Evolutionary conservation across 2,888 invertebrate species (phyloP).

Genomic region (Torymus auratus): DNA sequence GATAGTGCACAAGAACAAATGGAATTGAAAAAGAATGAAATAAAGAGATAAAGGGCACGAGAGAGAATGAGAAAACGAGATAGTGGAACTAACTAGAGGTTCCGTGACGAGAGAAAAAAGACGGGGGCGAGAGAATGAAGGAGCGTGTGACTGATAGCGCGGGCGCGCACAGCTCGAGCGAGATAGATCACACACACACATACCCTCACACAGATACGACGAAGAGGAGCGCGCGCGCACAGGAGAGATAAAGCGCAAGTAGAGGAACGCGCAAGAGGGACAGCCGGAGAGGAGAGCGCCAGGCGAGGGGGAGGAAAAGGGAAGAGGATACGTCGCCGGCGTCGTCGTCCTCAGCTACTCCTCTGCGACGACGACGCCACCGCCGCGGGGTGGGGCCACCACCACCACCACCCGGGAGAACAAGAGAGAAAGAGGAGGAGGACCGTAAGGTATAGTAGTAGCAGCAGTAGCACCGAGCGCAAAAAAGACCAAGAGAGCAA

Average conservation of each 20-base stretch:
- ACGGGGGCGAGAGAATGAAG: background rate
- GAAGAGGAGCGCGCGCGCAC: background rate
- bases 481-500: slow-evolving; percentile 62
- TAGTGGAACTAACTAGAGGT: background rate
- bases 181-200: too few species aligned
- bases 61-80: slow-evolving; percentile 22
- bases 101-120: background rate
- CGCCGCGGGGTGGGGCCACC: slow-evolving; percentile 34
- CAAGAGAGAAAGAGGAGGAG: slow-evolving; percentile 2
- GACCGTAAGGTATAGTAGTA: too few species aligned
- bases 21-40: too few species aligned
- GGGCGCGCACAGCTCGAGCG: background rate
- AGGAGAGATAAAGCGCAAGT: slow-evolving; percentile 8
- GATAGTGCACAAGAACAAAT: too few species aligned
- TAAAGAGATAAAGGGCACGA: too few species aligned
- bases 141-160: slow-evolving; percentile 25
- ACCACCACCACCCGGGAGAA: background rate
- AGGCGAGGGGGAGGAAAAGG: background rate
- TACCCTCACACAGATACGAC: too few species aligned
- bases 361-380: slow-evolving; percentile 1
- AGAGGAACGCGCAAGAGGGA: background rate
- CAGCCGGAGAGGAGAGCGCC: background rate
- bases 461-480: slow-evolving; percentile 50
- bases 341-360: background rate
- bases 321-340: slow-evolving; percentile 20